A percentile compares a stretch with the other conserved stretches of the same genome.
Conservation (phyloP, 2,797 vertebrate species). For the Siniperca undulata region DNA sequence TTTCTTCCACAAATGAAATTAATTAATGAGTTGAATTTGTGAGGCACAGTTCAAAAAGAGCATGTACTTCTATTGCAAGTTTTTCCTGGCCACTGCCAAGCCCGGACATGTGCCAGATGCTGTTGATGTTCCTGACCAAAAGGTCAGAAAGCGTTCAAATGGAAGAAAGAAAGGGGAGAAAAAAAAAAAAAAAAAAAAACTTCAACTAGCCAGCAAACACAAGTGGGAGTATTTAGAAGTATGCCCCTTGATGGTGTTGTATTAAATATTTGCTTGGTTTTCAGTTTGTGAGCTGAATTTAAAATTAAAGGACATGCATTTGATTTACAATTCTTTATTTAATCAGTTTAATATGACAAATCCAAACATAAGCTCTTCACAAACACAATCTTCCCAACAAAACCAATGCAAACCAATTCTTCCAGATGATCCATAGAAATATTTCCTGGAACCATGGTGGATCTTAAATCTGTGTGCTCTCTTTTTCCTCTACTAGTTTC, state of each 20-base stretch:
- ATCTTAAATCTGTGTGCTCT: background rate
- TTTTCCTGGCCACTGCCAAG: background rate
- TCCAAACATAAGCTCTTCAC: background rate
- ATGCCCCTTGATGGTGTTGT: background rate
- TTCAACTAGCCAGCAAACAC: background rate
- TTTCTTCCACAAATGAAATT: background rate
- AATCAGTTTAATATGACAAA: background rate
- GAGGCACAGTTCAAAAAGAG: background rate
- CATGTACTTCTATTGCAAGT: background rate
- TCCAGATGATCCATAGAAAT: background rate
- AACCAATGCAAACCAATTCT: background rate
- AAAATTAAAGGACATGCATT: background rate
- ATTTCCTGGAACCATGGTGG: conserved; percentile 7
- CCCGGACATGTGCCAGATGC: conserved; percentile 9
- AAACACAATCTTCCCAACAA: background rate
- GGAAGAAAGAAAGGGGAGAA: background rate
- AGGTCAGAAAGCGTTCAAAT: background rate
- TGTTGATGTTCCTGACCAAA: background rate
- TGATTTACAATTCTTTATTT: background rate
- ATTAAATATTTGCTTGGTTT: conserved; percentile 1
- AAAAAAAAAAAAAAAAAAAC: background rate
- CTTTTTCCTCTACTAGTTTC: background rate
- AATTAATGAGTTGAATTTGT: background rate
- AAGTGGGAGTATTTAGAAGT: background rate
- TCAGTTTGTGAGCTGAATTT: background rate